Evolutionary conservation across 2,797 vertebrate species (phyloP), one percentile per base, ranked within the genome.

Genomic region (Sebastes steindachneri): DNA sequence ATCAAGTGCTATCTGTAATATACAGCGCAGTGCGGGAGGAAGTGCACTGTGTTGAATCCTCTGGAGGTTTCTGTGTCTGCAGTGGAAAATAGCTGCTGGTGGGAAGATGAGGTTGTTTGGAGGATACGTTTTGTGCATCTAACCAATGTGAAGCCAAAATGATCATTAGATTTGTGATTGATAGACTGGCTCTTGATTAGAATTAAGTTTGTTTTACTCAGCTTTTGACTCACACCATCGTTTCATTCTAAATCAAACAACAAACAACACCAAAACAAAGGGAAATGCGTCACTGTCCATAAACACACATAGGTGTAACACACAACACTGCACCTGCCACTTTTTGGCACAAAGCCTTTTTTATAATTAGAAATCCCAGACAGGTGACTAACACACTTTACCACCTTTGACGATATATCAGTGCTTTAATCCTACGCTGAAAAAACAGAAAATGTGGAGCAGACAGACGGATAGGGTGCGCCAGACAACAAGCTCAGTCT

Each of bases 361-460:
- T 66, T 8, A 67, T 65, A 6, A 68, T 70, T 11, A 72, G 9
- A 66, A 73, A 58, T 19, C 80, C 55, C 82, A 92, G 84, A 92
- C 82, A 78, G 75, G 83, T 88, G 87, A 91, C 83, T 74, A 84
- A 91, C 35, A 15, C 11, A 1, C 35, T 69, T 74, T 21, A 51
- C 15, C 17, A 45, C 71, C 60, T 82, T 26, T 75, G 19, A 51
- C 19, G 17, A 79, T 45, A 17, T 11, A 65, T 29, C 51, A 37
- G 10, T 2, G 1, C 73, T 65, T 67, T 67, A 84, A 76, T 70
- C 72, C 74, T 31, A 2, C 1, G 2, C 4, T 79, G 53, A 78
- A 77, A 77, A 69, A 64, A 70, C 64, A 67, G 59, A 84, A 54
- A 71, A 71, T 14, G 35, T 2, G 1, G 21, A 28, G 55, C 59